Evolutionary conservation across 2,888 invertebrate genomes (phyloP).

Genomic region (Lasioglossum figueresi): DNA sequence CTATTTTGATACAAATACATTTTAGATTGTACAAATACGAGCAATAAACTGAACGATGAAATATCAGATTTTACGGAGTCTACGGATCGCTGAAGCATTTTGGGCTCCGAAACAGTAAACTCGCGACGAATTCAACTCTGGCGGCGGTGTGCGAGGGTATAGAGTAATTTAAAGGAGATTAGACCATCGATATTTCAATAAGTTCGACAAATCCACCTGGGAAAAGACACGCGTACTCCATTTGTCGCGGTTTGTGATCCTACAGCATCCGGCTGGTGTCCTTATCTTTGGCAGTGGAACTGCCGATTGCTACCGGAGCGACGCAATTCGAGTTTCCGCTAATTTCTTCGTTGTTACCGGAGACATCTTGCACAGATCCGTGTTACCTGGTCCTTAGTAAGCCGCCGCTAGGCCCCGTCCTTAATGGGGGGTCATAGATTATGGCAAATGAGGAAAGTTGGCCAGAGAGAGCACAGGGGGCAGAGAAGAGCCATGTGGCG

Average conservation of each 20-base stretch:
- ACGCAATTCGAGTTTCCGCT: conserved; percentile 65
- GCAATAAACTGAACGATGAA: neutral
- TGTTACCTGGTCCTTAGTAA: conserved; percentile 72
- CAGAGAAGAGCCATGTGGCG: conserved; percentile 75
- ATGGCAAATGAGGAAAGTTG: conserved; percentile 83
- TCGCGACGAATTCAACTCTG: neutral
- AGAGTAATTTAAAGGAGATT: conserved; percentile 13
- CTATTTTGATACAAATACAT: neutral
- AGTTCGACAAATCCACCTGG: conserved; percentile 5
- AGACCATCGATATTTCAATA: conserved; percentile 2
- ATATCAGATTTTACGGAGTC: neutral
- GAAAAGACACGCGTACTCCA: conserved; percentile 15
- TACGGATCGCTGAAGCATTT: neutral
- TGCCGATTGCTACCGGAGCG: conserved; percentile 51
- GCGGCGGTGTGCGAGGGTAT: neutral
- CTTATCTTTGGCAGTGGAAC: conserved; percentile 29
- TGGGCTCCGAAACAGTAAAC: too few relatives aligned
- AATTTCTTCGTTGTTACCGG: conserved; percentile 74
- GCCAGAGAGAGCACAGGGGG: conserved; percentile 58
- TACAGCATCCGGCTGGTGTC: neutral
- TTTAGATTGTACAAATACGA: neutral
- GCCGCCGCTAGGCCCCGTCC: conserved; percentile 71
- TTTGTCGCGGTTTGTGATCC: conserved; percentile 11
- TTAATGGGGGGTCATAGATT: conserved; percentile 82
- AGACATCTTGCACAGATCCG: conserved; percentile 74